Base-by-base conservation (phyloP, 2,888 invertebrate genomes). In the Tuberolachnus salignus region DNA sequence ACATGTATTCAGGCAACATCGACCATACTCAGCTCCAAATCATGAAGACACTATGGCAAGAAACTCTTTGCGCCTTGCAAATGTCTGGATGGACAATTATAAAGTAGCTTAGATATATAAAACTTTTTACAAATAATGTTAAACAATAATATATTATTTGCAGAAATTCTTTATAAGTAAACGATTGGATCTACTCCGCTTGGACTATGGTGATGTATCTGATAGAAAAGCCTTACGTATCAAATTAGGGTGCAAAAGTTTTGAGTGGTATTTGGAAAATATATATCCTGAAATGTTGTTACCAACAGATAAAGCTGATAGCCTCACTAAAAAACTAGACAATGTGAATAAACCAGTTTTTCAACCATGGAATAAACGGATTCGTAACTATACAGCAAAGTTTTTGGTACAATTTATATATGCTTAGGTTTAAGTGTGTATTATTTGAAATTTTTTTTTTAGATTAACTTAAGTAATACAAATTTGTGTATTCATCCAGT, bases 11-110 rank as follows among this genome's bases (percentile, higher is more conserved):
- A 89, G 98, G 66, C 92, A 92, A 83, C 88, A 97, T n/a, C 88
- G 98, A 34, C 98, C 98, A 0, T 99, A 98, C 85, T 93, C 94
- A 0, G 88, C 92, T 1, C 91, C 92, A 1, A 89, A 89, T 82
- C 94, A 93, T 13, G 90, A 91, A 82, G 95, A 98, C 83, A 94
- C 94, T 11, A 94, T 96, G 92, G 86, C 94, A 10, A 90, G 91
- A 82, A 99, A 99, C 86, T 97, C 97, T 0, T 88, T 98, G 83
- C 88, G 98, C 6, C 91, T 97, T 82, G 98, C 97, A 0, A 89
- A 93, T 83, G 98, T 98, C 0, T 99, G 98, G 98, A 91, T 99
- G 92, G 98, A 98, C 84, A 92, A 95, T 64, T 98, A 93, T 85
- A 92, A 92, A 75, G 81, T 59, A 11, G 42, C 16, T 63, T 55